Evolutionary conservation across 2,888 invertebrate species (phyloP), one percentile per base, ranked within the genome.

Genomic region (Cantharis rufa): DNA sequence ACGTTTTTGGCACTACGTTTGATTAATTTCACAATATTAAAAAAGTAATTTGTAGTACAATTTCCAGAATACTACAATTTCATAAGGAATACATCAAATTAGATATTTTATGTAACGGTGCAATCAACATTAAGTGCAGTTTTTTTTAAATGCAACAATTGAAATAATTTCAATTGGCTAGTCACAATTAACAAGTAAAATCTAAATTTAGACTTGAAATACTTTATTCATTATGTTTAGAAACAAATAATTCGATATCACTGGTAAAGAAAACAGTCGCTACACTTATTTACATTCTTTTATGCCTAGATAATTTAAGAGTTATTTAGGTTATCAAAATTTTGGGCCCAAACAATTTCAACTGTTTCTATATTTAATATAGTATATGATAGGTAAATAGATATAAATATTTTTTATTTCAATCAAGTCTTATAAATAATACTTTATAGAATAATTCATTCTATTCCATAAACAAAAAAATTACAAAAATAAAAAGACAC

Each of bases 1-100:
- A 63, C 18, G 24, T 66, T n/a, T 66, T 66, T 66, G 64, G 64
- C 64, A 66, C 64, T 66, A 66, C 18, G 21, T 66, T 66, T 66
- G 64, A 21, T 66, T 21, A 15, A 66, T 21, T 66, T 66, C n/a
- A 21, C 7, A 66, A 15, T 66, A 24, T 21, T 66, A 66, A 66
- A 66, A 66, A 66, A 66, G 24, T n/a, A 66, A 21, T 9, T 21
- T 66, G 64, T 66, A 24, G 63, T 13, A 66, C 21, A 66, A 21
- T 15, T 21, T 48, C 48, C 48, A 48, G 7, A 66, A 66, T 66
- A 66, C 21, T 9, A 66, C 18, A 24, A 21, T 24, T 16, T 64
- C 21, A n/a, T 16, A 1, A 21, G 13, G 13, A 63, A 21, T 66
- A 18, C 64, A 66, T 66, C 18, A 64, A 21, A 64, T 18, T 18